Base-by-base conservation (phyloP, 2,113 vertebrate species). In the Paramormyrops kingsleyae region DNA sequence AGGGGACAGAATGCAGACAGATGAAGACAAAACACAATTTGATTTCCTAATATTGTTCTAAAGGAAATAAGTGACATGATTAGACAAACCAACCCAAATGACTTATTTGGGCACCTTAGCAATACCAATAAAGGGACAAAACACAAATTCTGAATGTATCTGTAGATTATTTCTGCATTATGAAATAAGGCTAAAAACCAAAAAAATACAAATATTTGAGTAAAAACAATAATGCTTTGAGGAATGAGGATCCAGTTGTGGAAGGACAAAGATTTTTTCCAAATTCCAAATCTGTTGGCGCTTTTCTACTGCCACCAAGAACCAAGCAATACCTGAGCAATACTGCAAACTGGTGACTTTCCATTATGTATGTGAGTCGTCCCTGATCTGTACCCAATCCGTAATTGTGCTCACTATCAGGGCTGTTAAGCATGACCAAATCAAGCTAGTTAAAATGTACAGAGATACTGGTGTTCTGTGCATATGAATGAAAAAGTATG, bases 21-120 rank as follows among this genome's bases (percentile, higher is more conserved):
- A 77, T 35, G 70, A 77, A 77, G 31, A 35, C 31, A 77, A 77
- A 39, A 39, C 70, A 39, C 31, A 77, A 77, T 77, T 7, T 77
- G 70, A 19, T 77, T 77, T 39, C 70, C 27, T 77, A 31, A 39
- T 77, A 39, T 77, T 15, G 27, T 77, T 77, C 27, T 77, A 39
- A 77, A 77, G 70, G 27, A 77, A 77, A 74, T 39, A 74, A 35
- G 70, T 77, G 31, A 39, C 70, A 39, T 39, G 31, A 77, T 77
- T 77, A 77, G 70, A 77, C 15, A 77, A 39, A 77, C 15, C 31
- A 31, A 77, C 62, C 62, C 62, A 66, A 66, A 27, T 27, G 24
- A 77, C 27, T 17, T 77, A 77, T 17, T 39, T 17, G 12, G 31
- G 31, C 70, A 91, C 88, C 90, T 91, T 80, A 87, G 89, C 90